Evolutionary conservation across 1,140 invertebrate species (phyloP), one percentile per base, ranked within the genome.

Genomic region (Bilobella aurantiaca): DNA sequence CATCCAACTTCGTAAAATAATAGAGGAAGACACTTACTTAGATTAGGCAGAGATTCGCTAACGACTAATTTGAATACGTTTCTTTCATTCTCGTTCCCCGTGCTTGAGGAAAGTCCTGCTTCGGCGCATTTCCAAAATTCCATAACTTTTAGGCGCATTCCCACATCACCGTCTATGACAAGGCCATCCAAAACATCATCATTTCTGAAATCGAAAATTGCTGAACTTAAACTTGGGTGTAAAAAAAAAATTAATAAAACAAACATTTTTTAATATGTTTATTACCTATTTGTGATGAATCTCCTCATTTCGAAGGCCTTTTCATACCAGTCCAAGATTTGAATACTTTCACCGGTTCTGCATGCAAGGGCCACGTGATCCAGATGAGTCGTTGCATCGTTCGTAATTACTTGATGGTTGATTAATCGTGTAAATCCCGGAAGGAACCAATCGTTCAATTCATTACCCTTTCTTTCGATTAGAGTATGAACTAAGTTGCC

Each of bases 51-150:
- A 27, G 79, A 75, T 73, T 82, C 81, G 2, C 75, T 80, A 25
- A 82, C 73, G 0, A 82, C 81, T 70, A 82, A 75, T 73, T 79
- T 79, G 1, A 81, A 65, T 60, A 30, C 67, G 29, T 71, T 67
- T 27, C 37, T 69, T 49, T 66, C 32, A 34, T 21, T 12, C 32
- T 63, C 29, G 3, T 66, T 47, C 49, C 57, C 49, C 12, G 49
- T 23, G 56, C 42, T 16, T 1, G 71, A 73, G 2, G 63, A 49
- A 1, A 80, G 34, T 3, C 79, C 80, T 2, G 73, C 75, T 72
- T 82, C 81, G 14, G 80, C 75, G 74, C 81, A 82, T 62, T 75
- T 75, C 78, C 79, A 82, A 73, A 81, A 83, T 63, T 82, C 77
- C 74, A 83, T 77, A 0, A 79, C 81, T 68, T 77, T 78, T 58